phyloP scores from a whole-genome alignment of 2,888 invertebrate genomes.

The Perizoma flavofasciatum region DNA sequence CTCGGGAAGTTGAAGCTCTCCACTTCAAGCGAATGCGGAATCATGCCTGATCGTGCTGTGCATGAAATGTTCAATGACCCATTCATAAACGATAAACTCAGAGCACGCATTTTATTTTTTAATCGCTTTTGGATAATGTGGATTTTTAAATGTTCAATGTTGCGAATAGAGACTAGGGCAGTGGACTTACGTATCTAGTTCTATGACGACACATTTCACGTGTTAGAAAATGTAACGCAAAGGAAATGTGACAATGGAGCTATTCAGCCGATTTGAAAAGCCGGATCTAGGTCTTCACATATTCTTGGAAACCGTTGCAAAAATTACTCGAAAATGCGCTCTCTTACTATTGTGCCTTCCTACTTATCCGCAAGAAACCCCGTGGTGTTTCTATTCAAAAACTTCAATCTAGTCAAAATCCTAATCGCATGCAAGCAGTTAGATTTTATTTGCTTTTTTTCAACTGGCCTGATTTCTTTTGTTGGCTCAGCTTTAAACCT shows the following conservation, averaged over 20 bases:
- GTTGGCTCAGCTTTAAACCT: conserved; percentile 4
- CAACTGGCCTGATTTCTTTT: conserved; percentile 7
- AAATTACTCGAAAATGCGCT: conserved; percentile 2
- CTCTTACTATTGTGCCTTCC: too few species aligned
- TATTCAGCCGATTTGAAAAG: conserved; percentile 27
- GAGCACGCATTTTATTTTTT: too few species aligned
- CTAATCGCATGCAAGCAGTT: too few species aligned
- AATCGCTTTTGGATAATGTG: too few species aligned
- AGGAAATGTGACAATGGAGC: conserved; percentile 32
- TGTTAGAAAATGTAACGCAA: conserved; percentile 31
- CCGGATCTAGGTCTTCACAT: conserved; percentile 22
- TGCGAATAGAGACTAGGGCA: conserved; percentile 1
- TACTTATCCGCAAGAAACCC: too few species aligned
- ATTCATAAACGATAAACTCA: too few species aligned
- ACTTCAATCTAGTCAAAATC: too few species aligned
- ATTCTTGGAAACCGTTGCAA: conserved; percentile 8
- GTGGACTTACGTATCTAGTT: conserved; percentile 6
- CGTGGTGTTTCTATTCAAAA: too few species aligned
- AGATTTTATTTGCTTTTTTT: conserved; percentile 12
- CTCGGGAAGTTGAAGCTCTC: too few species aligned
- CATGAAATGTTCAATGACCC: too few species aligned
- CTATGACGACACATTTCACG: conserved; percentile 31
- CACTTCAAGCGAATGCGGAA: background rate
- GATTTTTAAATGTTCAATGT: too few species aligned
- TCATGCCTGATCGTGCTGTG: background rate